These are phyloP conservation scores for Alloplasta piceator DNA, from an alignment of 2,888 invertebrate genomes.

Conservation along the genomic window DNA sequence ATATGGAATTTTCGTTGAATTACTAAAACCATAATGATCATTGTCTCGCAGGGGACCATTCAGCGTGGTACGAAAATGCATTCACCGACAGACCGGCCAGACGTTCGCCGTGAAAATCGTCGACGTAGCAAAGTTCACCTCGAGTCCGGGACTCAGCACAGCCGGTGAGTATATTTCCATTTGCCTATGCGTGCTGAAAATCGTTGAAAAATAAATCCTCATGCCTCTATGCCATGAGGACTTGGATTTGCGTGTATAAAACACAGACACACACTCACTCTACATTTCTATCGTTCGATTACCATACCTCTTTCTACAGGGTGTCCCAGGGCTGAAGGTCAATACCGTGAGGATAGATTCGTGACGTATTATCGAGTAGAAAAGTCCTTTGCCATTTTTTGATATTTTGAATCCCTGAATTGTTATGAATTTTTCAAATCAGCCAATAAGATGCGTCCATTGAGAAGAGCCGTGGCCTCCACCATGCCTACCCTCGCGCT, in stretches of 20 bases:
- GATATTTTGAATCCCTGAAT: too few relatives aligned
- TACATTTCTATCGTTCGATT: too few relatives aligned
- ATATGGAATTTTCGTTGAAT: not conserved
- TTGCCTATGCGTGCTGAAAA: slow-evolving; percentile 8
- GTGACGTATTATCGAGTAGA: too few relatives aligned
- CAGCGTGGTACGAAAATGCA: slow-evolving; percentile 97
- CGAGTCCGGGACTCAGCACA: slow-evolving; percentile 97
- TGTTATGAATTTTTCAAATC: too few relatives aligned
- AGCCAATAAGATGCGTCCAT: too few relatives aligned
- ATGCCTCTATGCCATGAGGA: slow-evolving; percentile 5
- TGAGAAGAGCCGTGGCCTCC: too few relatives aligned
- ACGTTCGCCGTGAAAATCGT: slow-evolving; percentile 99
- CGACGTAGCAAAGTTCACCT: slow-evolving; percentile 98
- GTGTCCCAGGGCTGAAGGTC: too few relatives aligned
- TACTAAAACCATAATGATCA: not conserved
- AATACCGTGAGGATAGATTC: too few relatives aligned
- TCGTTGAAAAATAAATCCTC: not conserved
- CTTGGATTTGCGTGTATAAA: slow-evolving; percentile 15
- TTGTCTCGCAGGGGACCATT: slow-evolving; percentile 93
- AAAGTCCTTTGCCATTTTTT: too few relatives aligned
- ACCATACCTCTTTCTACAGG: too few relatives aligned
- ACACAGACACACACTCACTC: not conserved
- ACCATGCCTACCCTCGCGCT: too few relatives aligned
- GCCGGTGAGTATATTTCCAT: slow-evolving; percentile 88
- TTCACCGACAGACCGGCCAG: slow-evolving; percentile 96